These are phyloP conservation scores for Podarcis muralis DNA, from an alignment of 2,113 vertebrate genomes.

Conservation along the genomic window DNA sequence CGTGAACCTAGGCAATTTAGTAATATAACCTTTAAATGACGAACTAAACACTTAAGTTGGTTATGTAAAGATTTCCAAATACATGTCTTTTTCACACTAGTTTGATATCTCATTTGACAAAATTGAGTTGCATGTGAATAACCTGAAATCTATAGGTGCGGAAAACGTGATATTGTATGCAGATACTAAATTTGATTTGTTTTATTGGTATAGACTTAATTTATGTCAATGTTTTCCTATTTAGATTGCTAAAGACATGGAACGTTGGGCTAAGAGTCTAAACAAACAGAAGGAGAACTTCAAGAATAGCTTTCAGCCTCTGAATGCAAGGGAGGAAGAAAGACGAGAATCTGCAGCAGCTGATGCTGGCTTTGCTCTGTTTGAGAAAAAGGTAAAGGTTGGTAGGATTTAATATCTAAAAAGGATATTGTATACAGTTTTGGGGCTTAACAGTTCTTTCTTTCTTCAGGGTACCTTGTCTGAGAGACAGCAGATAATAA, in stretches of 20 bases:
- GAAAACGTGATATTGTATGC: not conserved
- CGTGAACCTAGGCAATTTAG: not conserved
- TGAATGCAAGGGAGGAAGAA: conserved; percentile 90
- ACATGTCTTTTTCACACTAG: not conserved
- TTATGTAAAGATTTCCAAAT: not conserved
- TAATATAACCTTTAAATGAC: not conserved
- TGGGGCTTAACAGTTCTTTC: not conserved
- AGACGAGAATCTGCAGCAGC: conserved; percentile 94
- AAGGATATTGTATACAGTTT: not conserved
- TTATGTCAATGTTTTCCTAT: not conserved
- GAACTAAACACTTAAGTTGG: not conserved
- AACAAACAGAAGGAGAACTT: conserved; percentile 99
- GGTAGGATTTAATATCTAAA: not conserved
- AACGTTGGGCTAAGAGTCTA: conserved; percentile 98
- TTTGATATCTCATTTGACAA: not conserved
- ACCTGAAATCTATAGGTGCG: not conserved
- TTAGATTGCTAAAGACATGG: conserved; percentile 99
- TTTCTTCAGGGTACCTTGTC: conserved; percentile 79
- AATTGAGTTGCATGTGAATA: conserved; percentile 13
- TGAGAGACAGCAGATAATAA: conserved; percentile 85
- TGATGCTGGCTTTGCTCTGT: conserved; percentile 93
- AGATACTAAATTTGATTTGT: not conserved
- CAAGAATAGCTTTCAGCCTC: conserved; percentile 93
- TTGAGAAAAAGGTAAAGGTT: conserved; percentile 93
- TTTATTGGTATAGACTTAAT: not conserved